Percentiles rank a stretch among this genome's conserved stretches.
Evolutionary conservation across 2,113 vertebrate species (phyloP).

Genomic region (Dasyornis broadbenti): DNA sequence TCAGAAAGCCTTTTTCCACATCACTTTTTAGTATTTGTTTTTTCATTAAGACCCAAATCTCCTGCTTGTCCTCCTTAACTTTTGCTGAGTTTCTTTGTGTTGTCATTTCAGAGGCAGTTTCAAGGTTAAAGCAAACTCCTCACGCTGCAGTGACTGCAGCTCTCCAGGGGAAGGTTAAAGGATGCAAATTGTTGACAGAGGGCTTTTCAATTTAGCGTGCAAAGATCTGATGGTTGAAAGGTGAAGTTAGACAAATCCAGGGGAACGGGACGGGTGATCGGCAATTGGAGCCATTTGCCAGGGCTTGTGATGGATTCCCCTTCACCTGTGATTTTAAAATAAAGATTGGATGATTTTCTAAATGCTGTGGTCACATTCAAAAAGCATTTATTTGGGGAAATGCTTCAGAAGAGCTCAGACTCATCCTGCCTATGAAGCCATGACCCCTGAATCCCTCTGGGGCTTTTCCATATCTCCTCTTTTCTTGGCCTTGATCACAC

Average conservation of each 20-base stretch:
- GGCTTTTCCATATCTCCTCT: background rate
- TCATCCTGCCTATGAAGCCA: rapidly evolving
- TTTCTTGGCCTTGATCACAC: background rate
- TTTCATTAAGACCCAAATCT: background rate
- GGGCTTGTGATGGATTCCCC: background rate
- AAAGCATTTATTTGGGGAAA: background rate
- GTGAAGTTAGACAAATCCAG: conserved; percentile 36
- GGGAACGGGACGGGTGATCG: background rate
- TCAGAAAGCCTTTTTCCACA: background rate
- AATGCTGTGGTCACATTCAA: background rate
- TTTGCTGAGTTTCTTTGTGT: background rate
- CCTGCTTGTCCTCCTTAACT: background rate
- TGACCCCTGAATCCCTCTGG: background rate
- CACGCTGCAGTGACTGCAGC: conserved; percentile 12
- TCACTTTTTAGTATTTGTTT: background rate
- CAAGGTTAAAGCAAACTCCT: conserved; percentile 43
- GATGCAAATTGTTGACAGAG: conserved; percentile 60
- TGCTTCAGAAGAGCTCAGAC: rapidly evolving
- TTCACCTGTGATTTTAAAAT: background rate
- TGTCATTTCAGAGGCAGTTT: background rate
- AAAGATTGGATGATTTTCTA: background rate
- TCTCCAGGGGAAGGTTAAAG: conserved; percentile 49
- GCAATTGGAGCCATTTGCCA: background rate
- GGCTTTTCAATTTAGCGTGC: conserved; percentile 46
- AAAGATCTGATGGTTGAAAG: conserved; percentile 34